Evolutionary conservation across 2,888 invertebrate genomes (phyloP), one percentile per base, ranked within the genome.

Genomic region (Clepsis dumicolana): DNA sequence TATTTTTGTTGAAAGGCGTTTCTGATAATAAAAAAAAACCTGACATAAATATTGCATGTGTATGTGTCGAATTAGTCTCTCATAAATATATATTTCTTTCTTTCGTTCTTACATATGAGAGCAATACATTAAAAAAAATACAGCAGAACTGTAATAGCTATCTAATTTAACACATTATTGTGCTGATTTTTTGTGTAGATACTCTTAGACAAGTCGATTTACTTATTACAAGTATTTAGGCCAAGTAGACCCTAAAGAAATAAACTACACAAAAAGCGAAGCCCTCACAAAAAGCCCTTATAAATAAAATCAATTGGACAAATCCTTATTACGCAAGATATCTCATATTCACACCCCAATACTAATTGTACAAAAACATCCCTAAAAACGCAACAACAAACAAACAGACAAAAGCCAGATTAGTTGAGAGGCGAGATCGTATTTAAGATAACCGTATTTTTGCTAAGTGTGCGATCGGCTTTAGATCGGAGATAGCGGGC

Each of bases 371-470:
- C 89, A 93, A 92, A 88, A 88, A 89, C 83, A 79, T 81, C 83
- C 90, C 89, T 77, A 76, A 75, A 74, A 78, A 80, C 80, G 80
- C 81, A 84, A 81, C 85, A 90, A 91, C 88, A 91, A 88, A 90
- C 87, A 87, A 71, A 86, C 80, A 83, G 74, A 77, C 88, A 93
- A 93, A 88, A 82, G 86, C 78, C 87, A 91, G 93, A 93, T 93
- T 93, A 93, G 89, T 85, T 88, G 84, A 87, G 87, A 90, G 89
- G n/a, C 85, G 84, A 81, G 93, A 93, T 93, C 85, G 90, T 85
- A 92, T 91, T 91, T 91, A 87, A 91, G 93, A 93, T 93, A 91
- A 91, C 84, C 86, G 88, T 88, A 90, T 92, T 90, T 91, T 91
- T 80, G 90, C 92, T 89, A 89, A 91, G 91, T 90, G 86, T 84